These are phyloP conservation scores for Xestia sexstrigata DNA, from an alignment of 2,888 invertebrate species.

Conservation along the genomic window DNA sequence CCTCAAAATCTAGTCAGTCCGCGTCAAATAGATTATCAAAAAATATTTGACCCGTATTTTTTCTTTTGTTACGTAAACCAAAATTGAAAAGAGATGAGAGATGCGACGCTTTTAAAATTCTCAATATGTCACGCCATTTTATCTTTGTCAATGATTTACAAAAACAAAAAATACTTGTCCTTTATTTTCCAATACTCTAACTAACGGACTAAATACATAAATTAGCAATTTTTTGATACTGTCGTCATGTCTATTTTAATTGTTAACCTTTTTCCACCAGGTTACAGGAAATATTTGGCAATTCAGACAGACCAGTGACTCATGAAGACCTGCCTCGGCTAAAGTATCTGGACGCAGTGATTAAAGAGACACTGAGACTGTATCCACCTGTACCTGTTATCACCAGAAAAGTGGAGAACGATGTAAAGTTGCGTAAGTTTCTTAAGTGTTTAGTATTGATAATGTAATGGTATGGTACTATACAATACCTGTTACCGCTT, in stretches of 20 bases:
- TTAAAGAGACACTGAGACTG: conserved; percentile 69
- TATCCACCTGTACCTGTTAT: conserved; percentile 70
- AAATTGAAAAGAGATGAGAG: no score
- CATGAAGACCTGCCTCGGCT: conserved; percentile 63
- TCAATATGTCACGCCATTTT: no score
- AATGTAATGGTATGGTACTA: neutral
- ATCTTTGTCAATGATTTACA: no score
- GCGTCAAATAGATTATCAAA: no score
- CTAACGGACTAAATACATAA: no score
- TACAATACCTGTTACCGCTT: neutral
- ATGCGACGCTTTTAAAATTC: no score
- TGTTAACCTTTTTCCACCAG: conserved; percentile 26
- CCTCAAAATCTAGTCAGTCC: neutral
- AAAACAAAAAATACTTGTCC: no score
- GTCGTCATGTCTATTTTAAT: neutral
- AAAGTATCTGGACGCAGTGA: conserved; percentile 69
- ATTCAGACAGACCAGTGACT: conserved; percentile 53
- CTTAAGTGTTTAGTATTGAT: neutral
- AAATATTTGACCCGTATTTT: no score
- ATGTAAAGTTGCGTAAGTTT: conserved; percentile 63
- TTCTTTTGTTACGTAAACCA: no score
- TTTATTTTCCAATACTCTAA: no score
- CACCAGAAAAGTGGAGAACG: conserved; percentile 61
- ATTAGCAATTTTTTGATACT: no score
- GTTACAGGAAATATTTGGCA: conserved; percentile 59